Conservation (phyloP, 2,113 vertebrate genomes). For the Saguinus midas region DNA sequence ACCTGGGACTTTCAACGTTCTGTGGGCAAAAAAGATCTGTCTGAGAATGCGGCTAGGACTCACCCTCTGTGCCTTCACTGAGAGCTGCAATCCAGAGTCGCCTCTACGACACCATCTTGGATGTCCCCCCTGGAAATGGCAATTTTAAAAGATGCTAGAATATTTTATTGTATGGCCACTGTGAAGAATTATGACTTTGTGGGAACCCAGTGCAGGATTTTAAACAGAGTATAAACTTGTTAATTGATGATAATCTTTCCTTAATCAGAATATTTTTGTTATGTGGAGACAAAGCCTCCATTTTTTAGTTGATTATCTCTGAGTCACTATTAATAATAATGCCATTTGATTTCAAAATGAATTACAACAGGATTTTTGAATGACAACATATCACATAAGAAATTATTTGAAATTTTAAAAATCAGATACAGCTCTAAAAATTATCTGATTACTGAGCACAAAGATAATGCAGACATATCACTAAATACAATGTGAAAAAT, state of each 20-base stretch:
- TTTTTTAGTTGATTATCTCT: neutral
- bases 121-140: too few species aligned
- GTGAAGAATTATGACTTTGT: neutral
- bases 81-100: too few species aligned
- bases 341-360: neutral
- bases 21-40: too few species aligned
- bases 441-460: neutral
- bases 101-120: too few species aligned
- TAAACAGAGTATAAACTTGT: neutral
- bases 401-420: conserved; percentile 25
- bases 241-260: neutral
- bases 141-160: neutral
- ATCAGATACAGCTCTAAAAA: conserved; percentile 29
- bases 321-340: neutral
- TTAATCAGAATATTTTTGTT: neutral
- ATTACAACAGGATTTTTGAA: neutral
- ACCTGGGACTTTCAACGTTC: too few species aligned
- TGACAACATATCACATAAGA: neutral
- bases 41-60: too few species aligned
- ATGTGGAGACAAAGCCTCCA: neutral
- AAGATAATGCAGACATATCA: neutral
- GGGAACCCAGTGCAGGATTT: neutral
- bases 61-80: too few species aligned
- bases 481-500: neutral
- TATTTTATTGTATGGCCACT: neutral